Evolutionary conservation across 92 coral and sea anemone genomes (phyloP).

Genomic region (Meandrina meandrites): DNA sequence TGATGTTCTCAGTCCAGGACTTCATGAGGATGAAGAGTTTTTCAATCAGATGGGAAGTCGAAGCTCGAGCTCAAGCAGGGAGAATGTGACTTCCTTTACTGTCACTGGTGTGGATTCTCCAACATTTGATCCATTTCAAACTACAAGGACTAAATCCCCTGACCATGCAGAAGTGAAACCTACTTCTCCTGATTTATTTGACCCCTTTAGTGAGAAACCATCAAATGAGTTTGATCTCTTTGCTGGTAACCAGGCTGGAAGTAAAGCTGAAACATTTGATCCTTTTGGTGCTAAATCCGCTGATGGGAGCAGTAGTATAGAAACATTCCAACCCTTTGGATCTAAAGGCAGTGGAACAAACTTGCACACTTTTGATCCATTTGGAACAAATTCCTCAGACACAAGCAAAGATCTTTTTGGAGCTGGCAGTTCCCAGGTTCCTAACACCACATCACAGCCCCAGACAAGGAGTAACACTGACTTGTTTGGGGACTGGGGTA

Average conservation of each 20-base stretch:
- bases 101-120: slow-evolving; percentile 31
- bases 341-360: slow-evolving; percentile 29
- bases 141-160: slow-evolving; percentile 37
- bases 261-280: slow-evolving; percentile 45
- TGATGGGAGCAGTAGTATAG: slow-evolving; percentile 44
- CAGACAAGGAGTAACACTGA: slow-evolving; percentile 46
- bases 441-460: slow-evolving; percentile 24
- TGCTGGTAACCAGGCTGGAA: slow-evolving; percentile 7
- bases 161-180: background rate
- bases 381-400: slow-evolving; percentile 21
- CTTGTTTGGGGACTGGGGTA: slow-evolving; percentile 82
- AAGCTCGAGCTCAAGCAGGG: slow-evolving; percentile 77
- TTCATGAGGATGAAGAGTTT: slow-evolving; percentile 81
- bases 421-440: slow-evolving; percentile 16
- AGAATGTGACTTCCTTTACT: slow-evolving; percentile 65
- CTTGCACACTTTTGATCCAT: slow-evolving; percentile 39
- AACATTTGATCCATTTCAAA: slow-evolving; percentile 57
- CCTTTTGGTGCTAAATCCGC: slow-evolving; percentile 54
- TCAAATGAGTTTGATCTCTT: slow-evolving; percentile 43
- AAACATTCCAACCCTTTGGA: slow-evolving; percentile 40
- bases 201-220: slow-evolving; percentile 38
- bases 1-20: slow-evolving; percentile 71
- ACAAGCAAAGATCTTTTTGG: slow-evolving; percentile 44
- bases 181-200: slow-evolving; percentile 43
- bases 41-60: slow-evolving; percentile 78